Evolutionary conservation across 1,140 invertebrate genomes (phyloP), one percentile per base, ranked within the genome.

Genomic region (Drosophila nigrodunni): DNA sequence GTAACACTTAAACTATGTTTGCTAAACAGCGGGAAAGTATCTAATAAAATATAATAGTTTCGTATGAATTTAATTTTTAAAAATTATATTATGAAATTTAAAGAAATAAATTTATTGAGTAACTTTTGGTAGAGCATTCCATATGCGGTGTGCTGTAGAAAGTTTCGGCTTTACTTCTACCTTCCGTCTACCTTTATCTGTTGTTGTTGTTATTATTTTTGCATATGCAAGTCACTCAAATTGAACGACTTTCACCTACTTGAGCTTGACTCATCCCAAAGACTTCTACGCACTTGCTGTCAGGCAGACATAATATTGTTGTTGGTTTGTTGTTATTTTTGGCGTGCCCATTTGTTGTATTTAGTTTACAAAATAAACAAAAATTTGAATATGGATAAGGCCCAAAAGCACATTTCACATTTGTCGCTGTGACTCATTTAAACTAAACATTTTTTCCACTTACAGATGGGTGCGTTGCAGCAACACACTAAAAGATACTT

Each of bases 141-240:
- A 3, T 7, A 5, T 61, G 44, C 37, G 8, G 43, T 57, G 34
- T 43, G 52, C 30, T 10, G 9, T 58, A 59, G 54, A 71, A 65
- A 70, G 72, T 62, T 9, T 62, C 58, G 2, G 25, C 13, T 58
- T 37, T 30, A 8, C 52, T 65, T 65, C 35, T 72, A 44, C 30
- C 37, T 39, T 18, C 43, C 15, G 35, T 76, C 46, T 49, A 44
- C 72, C 64, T 61, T 30, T 30, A 0, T 15, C 6, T 30, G 25
- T 30, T 30, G 25, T 30, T 30, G 49, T 79, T 61, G 39, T 72
- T 61, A 50, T 68, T 72, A 70, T 64, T 82, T 86, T 86, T 86
- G 82, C 82, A 86, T 86, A 87, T 86, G 83, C 85, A 88, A 88
- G 83, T 88, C 83, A 88, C 85, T 82, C 66, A 41, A 69, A 59